Percentiles rank a stretch among this genome's conserved stretches.
phyloP scores from a whole-genome alignment of 2,888 invertebrate genomes.

The Xylota sylvarum region DNA sequence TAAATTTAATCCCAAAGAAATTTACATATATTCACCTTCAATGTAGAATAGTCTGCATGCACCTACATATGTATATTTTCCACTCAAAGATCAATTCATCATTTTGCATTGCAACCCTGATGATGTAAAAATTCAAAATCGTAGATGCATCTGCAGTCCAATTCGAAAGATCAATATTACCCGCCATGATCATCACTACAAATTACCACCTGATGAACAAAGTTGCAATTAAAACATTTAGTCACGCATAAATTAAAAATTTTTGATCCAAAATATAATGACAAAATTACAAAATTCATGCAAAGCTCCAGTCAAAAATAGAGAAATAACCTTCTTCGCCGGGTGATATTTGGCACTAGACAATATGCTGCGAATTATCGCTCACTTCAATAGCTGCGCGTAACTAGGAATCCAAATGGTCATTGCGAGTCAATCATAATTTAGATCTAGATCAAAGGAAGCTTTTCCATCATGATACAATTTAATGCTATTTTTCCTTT shows the following conservation, averaged over 20 bases:
- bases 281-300: constrained; percentile 50
- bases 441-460: constrained; percentile 70
- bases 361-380: constrained; percentile 84
- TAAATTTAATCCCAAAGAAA: constrained; percentile 4
- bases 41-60: constrained; percentile 64
- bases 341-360: constrained; percentile 83
- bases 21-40: neutral
- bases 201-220: constrained; percentile 47
- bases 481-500: constrained; percentile 69
- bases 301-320: constrained; percentile 52
- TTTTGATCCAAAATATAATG: constrained; percentile 80
- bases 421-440: constrained; percentile 66
- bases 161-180: constrained; percentile 14
- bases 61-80: neutral
- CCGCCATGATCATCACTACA: constrained; percentile 61
- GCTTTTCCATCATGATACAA: constrained; percentile 72
- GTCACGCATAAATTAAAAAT: constrained; percentile 63
- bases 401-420: constrained; percentile 64
- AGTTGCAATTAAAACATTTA: constrained; percentile 56
- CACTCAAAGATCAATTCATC: constrained; percentile 18
- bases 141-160: constrained; percentile 61
- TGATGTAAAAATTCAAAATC: constrained; percentile 56
- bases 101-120: constrained; percentile 32
- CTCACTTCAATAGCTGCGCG: constrained; percentile 77
- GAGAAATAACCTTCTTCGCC: constrained; percentile 48